These are phyloP conservation scores for Syrista parreyssii DNA, from an alignment of 2,888 invertebrate species.

Conservation along the genomic window DNA sequence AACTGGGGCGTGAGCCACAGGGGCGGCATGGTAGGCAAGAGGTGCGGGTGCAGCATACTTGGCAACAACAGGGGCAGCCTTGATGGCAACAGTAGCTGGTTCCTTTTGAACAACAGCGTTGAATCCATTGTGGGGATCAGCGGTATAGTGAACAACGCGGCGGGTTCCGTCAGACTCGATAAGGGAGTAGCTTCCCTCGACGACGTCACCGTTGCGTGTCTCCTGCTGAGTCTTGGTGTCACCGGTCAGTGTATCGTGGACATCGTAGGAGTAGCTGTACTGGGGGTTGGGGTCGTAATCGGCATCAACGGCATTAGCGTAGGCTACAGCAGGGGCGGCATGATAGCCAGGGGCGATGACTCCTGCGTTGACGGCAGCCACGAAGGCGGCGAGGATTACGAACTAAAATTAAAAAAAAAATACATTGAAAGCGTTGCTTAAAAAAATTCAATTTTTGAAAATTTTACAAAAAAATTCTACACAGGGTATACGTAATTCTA, in stretches of 20 bases:
- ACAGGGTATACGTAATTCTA: not conserved
- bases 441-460: not conserved
- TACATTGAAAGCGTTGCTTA: not conserved
- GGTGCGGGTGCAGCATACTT: conserved; percentile 64
- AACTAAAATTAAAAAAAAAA: conserved; percentile 54
- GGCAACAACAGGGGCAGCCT: conserved; percentile 15
- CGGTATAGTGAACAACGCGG: conserved; percentile 73
- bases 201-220: conserved; percentile 45
- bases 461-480: too few species aligned
- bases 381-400: conserved; percentile 61
- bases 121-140: conserved; percentile 59
- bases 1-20: conserved; percentile 72
- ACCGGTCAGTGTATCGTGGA: conserved; percentile 44
- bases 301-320: conserved; percentile 19
- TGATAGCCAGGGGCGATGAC: conserved; percentile 39
- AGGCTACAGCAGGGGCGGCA: conserved; percentile 31
- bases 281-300: conserved; percentile 68
- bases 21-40: conserved; percentile 74
- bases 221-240: conserved; percentile 47
- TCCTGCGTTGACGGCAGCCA: conserved; percentile 67
- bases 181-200: conserved; percentile 39
- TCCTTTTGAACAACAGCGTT: conserved; percentile 57
- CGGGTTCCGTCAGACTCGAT: conserved; percentile 52
- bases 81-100: conserved; percentile 68
- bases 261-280: conserved; percentile 75